Evolutionary conservation across 2,797 vertebrate species (phyloP).

Genomic region (Hylomyscus alleni): DNA sequence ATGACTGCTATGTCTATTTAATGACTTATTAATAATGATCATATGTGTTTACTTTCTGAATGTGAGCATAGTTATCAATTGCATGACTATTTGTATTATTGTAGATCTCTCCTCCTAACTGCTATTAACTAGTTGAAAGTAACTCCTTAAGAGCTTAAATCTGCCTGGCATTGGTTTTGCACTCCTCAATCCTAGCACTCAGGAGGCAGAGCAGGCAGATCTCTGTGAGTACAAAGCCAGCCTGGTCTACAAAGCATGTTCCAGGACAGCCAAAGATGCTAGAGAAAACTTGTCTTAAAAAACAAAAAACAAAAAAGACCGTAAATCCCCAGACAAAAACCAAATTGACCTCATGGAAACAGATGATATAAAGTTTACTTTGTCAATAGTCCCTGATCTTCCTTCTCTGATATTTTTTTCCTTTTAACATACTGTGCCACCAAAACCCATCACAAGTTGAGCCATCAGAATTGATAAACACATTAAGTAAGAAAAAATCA

Average conservation of each 20-base stretch:
- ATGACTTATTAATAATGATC: not conserved
- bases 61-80: not conserved
- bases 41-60: not conserved
- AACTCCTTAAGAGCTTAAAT: not conserved
- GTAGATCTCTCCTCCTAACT: not conserved
- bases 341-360: not conserved
- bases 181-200: not conserved
- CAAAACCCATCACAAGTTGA: not conserved
- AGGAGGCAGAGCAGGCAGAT: not conserved
- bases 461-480: not conserved
- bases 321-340: not conserved
- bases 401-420: not conserved
- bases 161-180: not conserved
- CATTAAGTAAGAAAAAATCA: not conserved
- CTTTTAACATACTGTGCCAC: not conserved
- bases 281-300: not conserved
- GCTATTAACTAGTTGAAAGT: not conserved
- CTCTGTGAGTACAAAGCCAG: not conserved
- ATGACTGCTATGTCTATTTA: not conserved
- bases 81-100: not conserved
- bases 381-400: not conserved
- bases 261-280: not conserved
- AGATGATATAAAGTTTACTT: not conserved
- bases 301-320: not conserved
- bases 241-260: not conserved